A percentile compares a stretch with the other conserved stretches of the same genome.
phyloP scores from a whole-genome alignment of 2,797 vertebrate species.

The Phataginus tetradactyla region DNA sequence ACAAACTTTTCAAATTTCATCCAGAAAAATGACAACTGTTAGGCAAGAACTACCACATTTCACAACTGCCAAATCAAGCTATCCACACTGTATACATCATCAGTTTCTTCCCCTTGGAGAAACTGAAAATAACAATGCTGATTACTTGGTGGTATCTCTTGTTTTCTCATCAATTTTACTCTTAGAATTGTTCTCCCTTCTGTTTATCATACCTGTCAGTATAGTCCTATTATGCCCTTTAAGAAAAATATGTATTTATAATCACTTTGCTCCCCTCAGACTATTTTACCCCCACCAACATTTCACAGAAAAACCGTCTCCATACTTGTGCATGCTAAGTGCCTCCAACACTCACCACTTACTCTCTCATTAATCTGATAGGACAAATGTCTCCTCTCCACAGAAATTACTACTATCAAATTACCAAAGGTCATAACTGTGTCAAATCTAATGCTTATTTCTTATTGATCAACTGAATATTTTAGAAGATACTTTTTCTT shows the following conservation, averaged over 20 bases:
- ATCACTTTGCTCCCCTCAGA: neutral
- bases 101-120: neutral
- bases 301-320: neutral
- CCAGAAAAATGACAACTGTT: neutral
- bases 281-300: too few species aligned
- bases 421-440: neutral
- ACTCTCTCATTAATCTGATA: neutral
- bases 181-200: neutral
- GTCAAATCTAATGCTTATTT: neutral
- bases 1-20: neutral
- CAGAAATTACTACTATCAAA: neutral
- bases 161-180: neutral
- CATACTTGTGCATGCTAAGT: neutral
- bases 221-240: neutral
- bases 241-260: neutral
- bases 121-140: neutral
- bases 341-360: neutral
- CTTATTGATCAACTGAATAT: neutral
- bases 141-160: neutral
- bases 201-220: too few species aligned
- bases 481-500: neutral
- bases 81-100: neutral
- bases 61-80: neutral
- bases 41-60: neutral
- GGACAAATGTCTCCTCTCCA: neutral